A percentile compares a stretch with the other conserved stretches of the same genome.
phyloP scores from a whole-genome alignment of 2,113 vertebrate species.

The Axis porcinus region DNA sequence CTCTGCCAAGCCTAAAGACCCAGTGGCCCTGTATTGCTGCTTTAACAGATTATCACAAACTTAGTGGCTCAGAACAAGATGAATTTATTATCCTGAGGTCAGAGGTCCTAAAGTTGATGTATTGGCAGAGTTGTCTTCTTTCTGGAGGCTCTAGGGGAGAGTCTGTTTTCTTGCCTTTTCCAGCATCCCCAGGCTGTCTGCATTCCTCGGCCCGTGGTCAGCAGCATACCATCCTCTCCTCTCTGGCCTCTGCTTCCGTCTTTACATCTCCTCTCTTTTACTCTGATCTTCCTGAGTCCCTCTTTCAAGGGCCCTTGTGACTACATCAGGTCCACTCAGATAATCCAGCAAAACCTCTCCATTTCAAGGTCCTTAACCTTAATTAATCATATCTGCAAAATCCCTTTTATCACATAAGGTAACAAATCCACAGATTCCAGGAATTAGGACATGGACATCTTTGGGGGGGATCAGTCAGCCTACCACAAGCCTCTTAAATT shows the following conservation, averaged over 20 bases:
- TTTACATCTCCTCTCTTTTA: not conserved
- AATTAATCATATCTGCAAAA: not conserved
- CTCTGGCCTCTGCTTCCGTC: not conserved
- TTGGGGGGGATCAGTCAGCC: not conserved
- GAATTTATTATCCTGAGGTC: not conserved
- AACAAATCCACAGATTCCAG: not conserved
- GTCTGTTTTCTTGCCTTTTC: not conserved
- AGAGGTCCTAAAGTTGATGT: not conserved
- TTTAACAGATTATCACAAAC: not conserved
- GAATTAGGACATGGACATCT: not conserved
- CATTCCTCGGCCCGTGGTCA: not conserved
- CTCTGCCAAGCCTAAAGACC: not conserved
- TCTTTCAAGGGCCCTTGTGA: not conserved
- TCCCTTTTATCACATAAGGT: not conserved
- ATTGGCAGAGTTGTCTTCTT: not conserved
- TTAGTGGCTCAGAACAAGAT: not conserved
- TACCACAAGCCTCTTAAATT: too few relatives aligned
- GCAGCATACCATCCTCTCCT: not conserved
- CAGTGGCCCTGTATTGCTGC: not conserved
- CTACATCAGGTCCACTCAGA: too few relatives aligned
- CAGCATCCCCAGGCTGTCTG: not conserved
- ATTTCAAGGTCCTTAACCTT: not conserved
- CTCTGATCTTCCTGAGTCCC: not conserved
- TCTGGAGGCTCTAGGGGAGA: not conserved
- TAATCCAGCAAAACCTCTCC: not conserved